Conservation (phyloP, 1,140 invertebrate genomes). For the Camponotus floridanus region DNA sequence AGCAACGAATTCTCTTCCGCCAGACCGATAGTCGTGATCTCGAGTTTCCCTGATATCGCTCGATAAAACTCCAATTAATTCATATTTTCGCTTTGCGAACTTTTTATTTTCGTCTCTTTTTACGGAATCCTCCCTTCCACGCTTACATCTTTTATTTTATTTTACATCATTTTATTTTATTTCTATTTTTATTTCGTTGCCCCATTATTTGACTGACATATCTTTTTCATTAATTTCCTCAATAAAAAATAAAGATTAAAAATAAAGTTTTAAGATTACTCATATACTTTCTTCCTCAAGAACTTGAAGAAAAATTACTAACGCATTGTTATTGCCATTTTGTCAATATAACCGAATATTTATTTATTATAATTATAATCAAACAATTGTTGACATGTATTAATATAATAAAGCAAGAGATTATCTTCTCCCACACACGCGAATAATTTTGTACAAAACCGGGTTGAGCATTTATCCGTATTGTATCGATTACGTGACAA, state of each 20-base stretch:
- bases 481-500: slow-evolving; percentile 54
- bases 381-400: background rate
- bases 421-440: too few species aligned
- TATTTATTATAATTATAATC: background rate
- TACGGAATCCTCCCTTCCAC: background rate
- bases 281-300: background rate
- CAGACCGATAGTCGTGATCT: slow-evolving; percentile 15
- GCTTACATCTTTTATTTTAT: too few species aligned
- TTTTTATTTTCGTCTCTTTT: background rate
- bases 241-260: background rate
- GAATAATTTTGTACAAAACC: background rate
- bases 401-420: background rate
- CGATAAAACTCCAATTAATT: slow-evolving; percentile 42
- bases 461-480: slow-evolving; percentile 9
- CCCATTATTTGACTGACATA: background rate
- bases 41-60: slow-evolving; percentile 7
- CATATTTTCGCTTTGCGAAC: background rate
- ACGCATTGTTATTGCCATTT: background rate
- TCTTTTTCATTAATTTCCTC: background rate
- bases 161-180: background rate
- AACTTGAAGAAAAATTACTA: background rate
- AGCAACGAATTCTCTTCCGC: slow-evolving; percentile 56
- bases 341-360: background rate
- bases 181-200: background rate
- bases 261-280: background rate